phyloP scores from a whole-genome alignment of 2,113 vertebrate genomes.

The Pangasianodon hypophthalmus region DNA sequence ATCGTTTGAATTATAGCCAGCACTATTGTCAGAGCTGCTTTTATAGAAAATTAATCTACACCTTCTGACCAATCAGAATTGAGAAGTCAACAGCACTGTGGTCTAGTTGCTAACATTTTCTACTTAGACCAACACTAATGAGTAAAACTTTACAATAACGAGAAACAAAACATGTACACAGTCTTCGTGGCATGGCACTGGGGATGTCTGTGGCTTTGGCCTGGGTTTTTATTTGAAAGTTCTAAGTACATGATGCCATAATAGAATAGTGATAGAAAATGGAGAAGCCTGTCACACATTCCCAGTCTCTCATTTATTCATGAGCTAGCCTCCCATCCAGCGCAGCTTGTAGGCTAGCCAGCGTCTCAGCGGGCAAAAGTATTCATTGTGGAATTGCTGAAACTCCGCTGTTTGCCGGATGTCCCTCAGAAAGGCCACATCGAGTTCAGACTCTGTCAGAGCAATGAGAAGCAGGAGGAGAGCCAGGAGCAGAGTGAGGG shows the following conservation, averaged over 20 bases:
- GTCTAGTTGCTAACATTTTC: slow-evolving; percentile 33
- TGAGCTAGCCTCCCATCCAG: slow-evolving; percentile 87
- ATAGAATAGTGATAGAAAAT: slow-evolving; percentile 35
- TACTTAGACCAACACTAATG: slow-evolving; percentile 32
- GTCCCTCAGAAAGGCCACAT: slow-evolving; percentile 95
- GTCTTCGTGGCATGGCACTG: slow-evolving; percentile 34
- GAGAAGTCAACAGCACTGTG: slow-evolving; percentile 28
- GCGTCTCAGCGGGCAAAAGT: slow-evolving; percentile 97
- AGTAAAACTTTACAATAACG: slow-evolving; percentile 14
- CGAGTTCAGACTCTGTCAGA: slow-evolving; percentile 96
- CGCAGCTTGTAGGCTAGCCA: slow-evolving; percentile 97
- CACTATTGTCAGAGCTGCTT: slow-evolving; percentile 5
- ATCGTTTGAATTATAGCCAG: not conserved
- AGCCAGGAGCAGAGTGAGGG: slow-evolving; percentile 5
- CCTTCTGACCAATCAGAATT: slow-evolving; percentile 21
- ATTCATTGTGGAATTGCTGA: slow-evolving; percentile 97
- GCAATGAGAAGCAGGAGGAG: slow-evolving; percentile 54
- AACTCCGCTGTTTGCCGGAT: slow-evolving; percentile 96
- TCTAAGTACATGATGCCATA: slow-evolving; percentile 19
- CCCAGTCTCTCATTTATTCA: slow-evolving; percentile 71
- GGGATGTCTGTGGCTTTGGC: slow-evolving; percentile 47
- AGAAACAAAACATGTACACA: slow-evolving; percentile 22
- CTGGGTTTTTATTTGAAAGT: slow-evolving; percentile 23
- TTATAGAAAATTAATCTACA: slow-evolving; percentile 14
- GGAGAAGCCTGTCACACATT: slow-evolving; percentile 2